Evolutionary conservation across 2,113 vertebrate genomes (phyloP).

Genomic region (Agelaius phoeniceus): DNA sequence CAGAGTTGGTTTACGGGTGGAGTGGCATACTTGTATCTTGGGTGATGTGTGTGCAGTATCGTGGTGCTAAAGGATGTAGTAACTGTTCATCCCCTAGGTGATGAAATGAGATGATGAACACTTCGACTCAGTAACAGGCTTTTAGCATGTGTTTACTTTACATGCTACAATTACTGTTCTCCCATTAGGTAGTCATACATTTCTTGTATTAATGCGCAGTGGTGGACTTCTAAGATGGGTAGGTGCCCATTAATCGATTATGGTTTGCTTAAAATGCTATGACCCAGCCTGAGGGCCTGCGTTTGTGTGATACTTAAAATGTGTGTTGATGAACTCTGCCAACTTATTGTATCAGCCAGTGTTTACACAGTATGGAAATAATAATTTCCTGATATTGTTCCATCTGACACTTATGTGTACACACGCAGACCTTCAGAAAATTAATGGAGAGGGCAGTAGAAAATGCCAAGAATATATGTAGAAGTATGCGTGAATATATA

Average conservation of each 20-base stretch:
- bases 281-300: neutral
- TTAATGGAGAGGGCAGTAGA: neutral
- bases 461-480: neutral
- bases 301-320: neutral
- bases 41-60: neutral
- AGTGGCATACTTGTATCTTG: neutral
- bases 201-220: neutral
- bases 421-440: neutral
- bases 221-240: neutral
- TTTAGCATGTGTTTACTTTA: neutral
- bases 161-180: neutral
- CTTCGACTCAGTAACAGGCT: neutral
- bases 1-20: neutral
- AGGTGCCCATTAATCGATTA: neutral
- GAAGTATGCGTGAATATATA: rapidly evolving
- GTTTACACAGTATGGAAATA: neutral
- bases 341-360: neutral
- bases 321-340: neutral
- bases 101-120: neutral
- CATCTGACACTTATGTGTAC: neutral
- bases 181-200: neutral
- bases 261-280: neutral
- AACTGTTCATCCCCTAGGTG: neutral
- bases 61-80: neutral
- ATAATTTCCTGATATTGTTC: neutral